A percentile compares a stretch with the other conserved stretches of the same genome.
Conservation (phyloP, 2,797 vertebrate genomes). For the Denticeps clupeoides region DNA sequence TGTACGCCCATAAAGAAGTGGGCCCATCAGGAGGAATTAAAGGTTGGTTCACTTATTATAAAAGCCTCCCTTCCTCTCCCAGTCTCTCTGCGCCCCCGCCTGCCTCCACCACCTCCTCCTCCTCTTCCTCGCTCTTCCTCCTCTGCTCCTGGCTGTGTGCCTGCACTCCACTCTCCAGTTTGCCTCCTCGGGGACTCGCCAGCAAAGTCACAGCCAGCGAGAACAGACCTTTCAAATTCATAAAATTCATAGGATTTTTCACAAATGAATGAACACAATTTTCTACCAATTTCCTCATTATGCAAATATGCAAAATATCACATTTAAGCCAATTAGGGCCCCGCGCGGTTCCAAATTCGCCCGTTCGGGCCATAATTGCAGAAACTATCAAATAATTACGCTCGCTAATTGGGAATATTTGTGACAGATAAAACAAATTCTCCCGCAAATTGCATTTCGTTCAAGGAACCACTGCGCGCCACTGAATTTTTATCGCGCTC, state of each 20-base stretch:
- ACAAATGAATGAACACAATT: constrained; percentile 99
- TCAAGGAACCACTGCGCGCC: constrained; percentile 83
- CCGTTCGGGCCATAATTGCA: constrained; percentile 95
- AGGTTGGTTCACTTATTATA: too few species aligned
- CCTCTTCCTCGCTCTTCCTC: constrained; percentile 3
- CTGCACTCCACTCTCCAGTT: constrained; percentile 68
- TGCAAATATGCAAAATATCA: constrained; percentile 99
- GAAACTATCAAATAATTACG: constrained; percentile 99
- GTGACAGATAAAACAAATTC: constrained; percentile 99
- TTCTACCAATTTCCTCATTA: constrained; percentile 99
- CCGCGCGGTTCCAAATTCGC: constrained; percentile 97
- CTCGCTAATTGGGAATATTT: constrained; percentile 99
- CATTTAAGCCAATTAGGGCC: constrained; percentile 99
- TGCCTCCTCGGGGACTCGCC: constrained; percentile 80
- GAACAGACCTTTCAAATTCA: constrained; percentile 99
- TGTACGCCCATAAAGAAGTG: too few species aligned
- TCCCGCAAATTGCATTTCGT: constrained; percentile 98
- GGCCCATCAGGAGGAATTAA: too few species aligned
- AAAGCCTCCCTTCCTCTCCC: constrained; percentile 9
- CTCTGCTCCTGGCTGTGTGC: constrained; percentile 63
- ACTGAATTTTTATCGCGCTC: constrained; percentile 86
- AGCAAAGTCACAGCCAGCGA: constrained; percentile 91
- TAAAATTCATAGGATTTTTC: constrained; percentile 97
- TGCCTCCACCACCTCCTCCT: constrained; percentile 28
- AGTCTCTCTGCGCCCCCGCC: constrained; percentile 13